Percentiles rank a stretch among this genome's conserved stretches.
These are phyloP conservation scores for Phoenoteleia sp. DNA, from an alignment of 2,888 invertebrate species.

Conservation along the genomic window DNA sequence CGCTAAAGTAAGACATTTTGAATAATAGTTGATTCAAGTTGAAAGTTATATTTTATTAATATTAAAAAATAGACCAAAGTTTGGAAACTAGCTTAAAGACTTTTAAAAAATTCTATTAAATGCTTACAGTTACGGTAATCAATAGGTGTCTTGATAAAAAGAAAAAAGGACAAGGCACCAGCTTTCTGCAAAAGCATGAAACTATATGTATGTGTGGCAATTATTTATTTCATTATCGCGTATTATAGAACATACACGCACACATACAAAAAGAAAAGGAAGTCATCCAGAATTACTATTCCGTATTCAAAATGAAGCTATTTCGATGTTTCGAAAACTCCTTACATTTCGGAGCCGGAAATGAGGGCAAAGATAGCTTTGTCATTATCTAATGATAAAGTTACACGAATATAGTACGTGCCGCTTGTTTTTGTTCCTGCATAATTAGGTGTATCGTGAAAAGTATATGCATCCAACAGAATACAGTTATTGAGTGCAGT, in stretches of 20 bases:
- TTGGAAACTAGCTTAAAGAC: too few relatives aligned
- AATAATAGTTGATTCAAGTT: too few relatives aligned
- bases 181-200: slow-evolving; percentile 58
- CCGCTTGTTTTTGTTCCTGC: slow-evolving; percentile 6
- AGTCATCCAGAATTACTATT: slow-evolving; percentile 39
- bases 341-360: slow-evolving; percentile 38
- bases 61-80: too few relatives aligned
- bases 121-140: slow-evolving; percentile 20
- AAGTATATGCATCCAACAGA: background rate
- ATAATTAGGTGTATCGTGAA: slow-evolving; percentile 1
- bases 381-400: slow-evolving; percentile 33
- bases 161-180: slow-evolving; percentile 80
- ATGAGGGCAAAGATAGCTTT: slow-evolving; percentile 39
- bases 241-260: slow-evolving; percentile 23
- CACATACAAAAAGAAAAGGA: slow-evolving; percentile 16
- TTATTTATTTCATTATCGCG: slow-evolving; percentile 43
- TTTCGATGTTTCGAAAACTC: slow-evolving; percentile 34
- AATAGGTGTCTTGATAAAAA: slow-evolving; percentile 80
- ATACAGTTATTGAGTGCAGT: background rate
- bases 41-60: too few relatives aligned
- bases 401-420: slow-evolving; percentile 7
- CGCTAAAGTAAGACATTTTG: too few relatives aligned
- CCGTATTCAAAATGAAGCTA: slow-evolving; percentile 36
- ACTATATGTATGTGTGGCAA: slow-evolving; percentile 29
- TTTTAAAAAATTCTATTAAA: background rate